These are phyloP conservation scores for Brachyalestes nurse DNA, from an alignment of 2,797 vertebrate species.

Conservation along the genomic window DNA sequence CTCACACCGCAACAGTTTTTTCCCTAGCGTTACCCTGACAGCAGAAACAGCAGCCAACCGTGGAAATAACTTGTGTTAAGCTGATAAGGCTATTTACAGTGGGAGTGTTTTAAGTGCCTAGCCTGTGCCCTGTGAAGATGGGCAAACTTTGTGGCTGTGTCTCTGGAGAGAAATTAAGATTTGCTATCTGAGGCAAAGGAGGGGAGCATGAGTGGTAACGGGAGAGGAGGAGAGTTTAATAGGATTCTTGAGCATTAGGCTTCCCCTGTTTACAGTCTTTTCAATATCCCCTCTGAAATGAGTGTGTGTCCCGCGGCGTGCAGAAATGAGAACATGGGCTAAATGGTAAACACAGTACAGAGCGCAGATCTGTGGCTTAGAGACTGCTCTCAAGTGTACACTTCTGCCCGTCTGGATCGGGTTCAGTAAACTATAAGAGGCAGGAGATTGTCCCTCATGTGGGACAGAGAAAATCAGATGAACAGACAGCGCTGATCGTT, in stretches of 20 bases:
- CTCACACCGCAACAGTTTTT: neutral
- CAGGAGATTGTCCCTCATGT: slow-evolving; percentile 11
- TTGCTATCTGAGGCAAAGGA: slow-evolving; percentile 67
- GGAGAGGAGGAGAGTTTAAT: slow-evolving; percentile 54
- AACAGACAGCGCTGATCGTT: slow-evolving; percentile 2
- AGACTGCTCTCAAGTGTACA: slow-evolving; percentile 21
- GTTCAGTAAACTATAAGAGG: slow-evolving; percentile 16
- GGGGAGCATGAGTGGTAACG: slow-evolving; percentile 45
- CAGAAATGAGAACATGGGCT: slow-evolving; percentile 24
- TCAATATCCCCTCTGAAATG: slow-evolving; percentile 34
- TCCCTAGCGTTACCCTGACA: slow-evolving; percentile 26
- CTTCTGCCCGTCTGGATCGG: neutral
- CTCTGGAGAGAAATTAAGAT: slow-evolving; percentile 77
- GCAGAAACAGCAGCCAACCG: slow-evolving; percentile 54
- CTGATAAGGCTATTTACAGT: slow-evolving; percentile 80
- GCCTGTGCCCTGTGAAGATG: slow-evolving; percentile 75
- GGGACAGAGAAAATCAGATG: slow-evolving; percentile 32
- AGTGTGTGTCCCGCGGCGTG: slow-evolving; percentile 8
- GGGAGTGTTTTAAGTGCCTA: slow-evolving; percentile 74
- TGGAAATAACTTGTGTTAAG: slow-evolving; percentile 74
- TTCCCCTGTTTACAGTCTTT: slow-evolving; percentile 46
- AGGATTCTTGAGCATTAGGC: slow-evolving; percentile 57
- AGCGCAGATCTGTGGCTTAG: neutral
- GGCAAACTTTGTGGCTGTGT: slow-evolving; percentile 74
- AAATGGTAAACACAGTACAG: slow-evolving; percentile 29